A percentile compares a stretch with the other conserved stretches of the same genome.
Evolutionary conservation across 2,113 vertebrate species (phyloP).

Genomic region (Gadus macrocephalus): DNA sequence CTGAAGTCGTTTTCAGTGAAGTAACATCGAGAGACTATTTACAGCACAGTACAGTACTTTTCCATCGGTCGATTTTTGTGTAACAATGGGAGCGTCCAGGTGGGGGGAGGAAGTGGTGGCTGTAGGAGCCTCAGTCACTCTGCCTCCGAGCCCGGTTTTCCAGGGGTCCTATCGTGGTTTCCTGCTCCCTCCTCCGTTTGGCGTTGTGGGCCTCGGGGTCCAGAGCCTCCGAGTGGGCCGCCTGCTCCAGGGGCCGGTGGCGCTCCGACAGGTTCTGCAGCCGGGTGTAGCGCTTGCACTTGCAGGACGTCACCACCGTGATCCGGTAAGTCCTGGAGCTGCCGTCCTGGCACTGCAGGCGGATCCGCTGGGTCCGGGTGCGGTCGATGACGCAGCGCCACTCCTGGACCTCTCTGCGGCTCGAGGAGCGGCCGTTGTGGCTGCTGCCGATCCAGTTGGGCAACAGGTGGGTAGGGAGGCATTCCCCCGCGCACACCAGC

Average conservation of each 20-base stretch:
- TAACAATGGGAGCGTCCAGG: too few relatives aligned
- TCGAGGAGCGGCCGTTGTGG: constrained; percentile 85
- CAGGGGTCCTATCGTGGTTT: constrained; percentile 63
- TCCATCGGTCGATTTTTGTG: too few relatives aligned
- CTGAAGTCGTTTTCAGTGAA: too few relatives aligned
- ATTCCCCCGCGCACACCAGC: constrained; percentile 92
- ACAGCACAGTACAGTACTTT: too few relatives aligned
- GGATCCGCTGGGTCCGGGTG: constrained; percentile 87
- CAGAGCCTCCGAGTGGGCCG: constrained; percentile 58
- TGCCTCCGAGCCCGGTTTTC: constrained; percentile 58
- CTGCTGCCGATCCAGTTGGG: constrained; percentile 93
- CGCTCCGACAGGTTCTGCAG: constrained; percentile 89
- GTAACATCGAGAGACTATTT: too few relatives aligned
- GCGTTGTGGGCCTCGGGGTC: constrained; percentile 67
- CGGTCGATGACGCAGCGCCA: constrained; percentile 94
- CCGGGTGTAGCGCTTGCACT: constrained; percentile 88
- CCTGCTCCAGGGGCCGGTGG: constrained; percentile 34
- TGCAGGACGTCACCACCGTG: constrained; percentile 90
- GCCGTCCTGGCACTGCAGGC: constrained; percentile 87
- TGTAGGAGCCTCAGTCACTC: constrained; percentile 14
- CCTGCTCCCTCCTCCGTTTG: constrained; percentile 72
- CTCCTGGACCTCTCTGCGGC: constrained; percentile 80
- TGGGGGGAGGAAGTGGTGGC: background rate
- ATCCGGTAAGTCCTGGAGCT: constrained; percentile 92
- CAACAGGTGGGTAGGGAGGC: constrained; percentile 85